Evolutionary conservation across 2,888 invertebrate species (phyloP).

Genomic region (Netelia fuscicornis): DNA sequence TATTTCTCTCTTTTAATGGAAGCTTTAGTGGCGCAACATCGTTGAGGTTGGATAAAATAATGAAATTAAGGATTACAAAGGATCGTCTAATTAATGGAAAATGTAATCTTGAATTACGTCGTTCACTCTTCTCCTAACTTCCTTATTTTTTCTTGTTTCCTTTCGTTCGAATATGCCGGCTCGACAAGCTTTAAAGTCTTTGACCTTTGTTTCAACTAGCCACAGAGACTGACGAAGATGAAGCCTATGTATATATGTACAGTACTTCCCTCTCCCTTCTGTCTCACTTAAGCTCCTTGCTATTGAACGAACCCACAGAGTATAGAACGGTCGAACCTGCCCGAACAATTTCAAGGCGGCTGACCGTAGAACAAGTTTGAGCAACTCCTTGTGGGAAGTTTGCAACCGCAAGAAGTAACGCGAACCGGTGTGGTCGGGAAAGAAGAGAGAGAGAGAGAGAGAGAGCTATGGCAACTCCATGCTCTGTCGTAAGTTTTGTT

Average conservation of each 20-base stretch:
- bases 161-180: conserved; percentile 8
- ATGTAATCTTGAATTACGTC: not conserved
- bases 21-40: not conserved
- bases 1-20: too few relatives aligned
- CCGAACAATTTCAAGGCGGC: conserved; percentile 64
- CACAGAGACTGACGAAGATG: conserved; percentile 27
- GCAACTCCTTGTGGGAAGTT: conserved; percentile 56
- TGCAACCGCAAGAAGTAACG: conserved; percentile 36
- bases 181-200: conserved; percentile 35
- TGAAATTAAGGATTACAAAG: not conserved
- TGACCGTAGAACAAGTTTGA: conserved; percentile 64
- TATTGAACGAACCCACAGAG: not conserved
- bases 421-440: not conserved
- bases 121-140: not conserved
- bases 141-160: too few relatives aligned
- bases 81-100: not conserved
- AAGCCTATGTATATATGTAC: not conserved
- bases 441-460: conserved; percentile 19
- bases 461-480: conserved; percentile 21
- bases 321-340: conserved; percentile 44
- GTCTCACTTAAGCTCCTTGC: conserved; percentile 9
- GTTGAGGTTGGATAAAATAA: not conserved
- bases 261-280: conserved; percentile 35
- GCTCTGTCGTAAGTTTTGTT: conserved; percentile 55
- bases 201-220: conserved; percentile 33